Evolutionary conservation across 23 tunicate species (phyloP).

Genomic region (Phallusia fumigata): DNA sequence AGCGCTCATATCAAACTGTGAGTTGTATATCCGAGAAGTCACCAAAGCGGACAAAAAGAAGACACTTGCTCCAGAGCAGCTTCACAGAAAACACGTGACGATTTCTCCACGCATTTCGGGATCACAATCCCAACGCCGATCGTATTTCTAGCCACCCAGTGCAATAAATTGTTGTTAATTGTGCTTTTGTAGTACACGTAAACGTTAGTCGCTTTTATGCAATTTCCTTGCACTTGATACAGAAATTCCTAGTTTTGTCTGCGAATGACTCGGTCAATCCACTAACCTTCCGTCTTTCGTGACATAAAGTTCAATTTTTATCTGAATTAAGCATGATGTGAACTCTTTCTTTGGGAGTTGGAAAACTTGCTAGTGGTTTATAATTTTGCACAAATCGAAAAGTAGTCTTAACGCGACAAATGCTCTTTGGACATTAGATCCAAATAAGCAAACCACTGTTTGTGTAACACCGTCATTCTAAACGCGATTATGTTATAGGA

Average conservation of each 20-base stretch:
- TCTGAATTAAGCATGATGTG: too few species aligned
- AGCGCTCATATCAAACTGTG: conserved; percentile 49
- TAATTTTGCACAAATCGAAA: too few species aligned
- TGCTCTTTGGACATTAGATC: too few species aligned
- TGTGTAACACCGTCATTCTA: too few species aligned
- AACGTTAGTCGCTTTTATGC: background rate
- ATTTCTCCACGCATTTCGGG: conserved; percentile 39
- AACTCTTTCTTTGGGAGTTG: too few species aligned
- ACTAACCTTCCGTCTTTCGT: too few species aligned
- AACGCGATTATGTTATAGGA: too few species aligned
- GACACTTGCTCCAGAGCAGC: conserved; percentile 4
- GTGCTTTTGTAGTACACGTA: background rate
- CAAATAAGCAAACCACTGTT: too few species aligned
- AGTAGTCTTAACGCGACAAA: too few species aligned
- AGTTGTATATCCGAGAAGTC: conserved; percentile 64
- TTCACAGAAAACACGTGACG: background rate
- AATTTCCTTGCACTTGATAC: background rate
- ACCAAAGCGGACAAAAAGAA: conserved; percentile 35
- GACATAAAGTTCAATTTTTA: too few species aligned
- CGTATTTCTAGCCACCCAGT: conserved; percentile 39
- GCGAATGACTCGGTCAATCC: too few species aligned
- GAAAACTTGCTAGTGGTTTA: too few species aligned
- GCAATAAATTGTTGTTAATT: background rate
- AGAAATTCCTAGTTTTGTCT: background rate
- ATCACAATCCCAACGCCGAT: conserved; percentile 36